A percentile compares a stretch with the other conserved stretches of the same genome.
These are phyloP conservation scores for Bellardia bayeri DNA, from an alignment of 2,888 invertebrate genomes.

Conservation along the genomic window DNA sequence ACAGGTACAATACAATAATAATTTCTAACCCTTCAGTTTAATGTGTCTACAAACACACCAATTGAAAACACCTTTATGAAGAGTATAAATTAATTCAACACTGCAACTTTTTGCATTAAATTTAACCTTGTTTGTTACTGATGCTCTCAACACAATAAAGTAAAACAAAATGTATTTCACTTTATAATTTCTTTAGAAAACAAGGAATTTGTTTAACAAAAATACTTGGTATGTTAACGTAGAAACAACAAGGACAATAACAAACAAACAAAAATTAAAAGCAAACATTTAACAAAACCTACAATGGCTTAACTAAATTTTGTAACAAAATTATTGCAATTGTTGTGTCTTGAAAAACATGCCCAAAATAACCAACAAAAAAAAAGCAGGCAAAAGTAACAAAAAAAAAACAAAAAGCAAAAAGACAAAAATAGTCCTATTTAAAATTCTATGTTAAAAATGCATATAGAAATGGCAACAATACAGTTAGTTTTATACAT, in stretches of 20 bases:
- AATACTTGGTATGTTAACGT: conserved; percentile 56
- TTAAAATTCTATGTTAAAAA: conserved; percentile 50
- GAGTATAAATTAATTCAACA: conserved; percentile 41
- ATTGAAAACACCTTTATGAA: conserved; percentile 11
- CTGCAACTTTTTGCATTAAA: neutral
- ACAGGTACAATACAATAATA: neutral
- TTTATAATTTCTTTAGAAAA: conserved; percentile 58
- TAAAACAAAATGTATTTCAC: conserved; percentile 41
- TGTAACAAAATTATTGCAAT: conserved; percentile 72
- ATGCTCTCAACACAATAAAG: conserved; percentile 33
- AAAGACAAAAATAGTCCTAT: conserved; percentile 41
- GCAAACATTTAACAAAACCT: conserved; percentile 51
- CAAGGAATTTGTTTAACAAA: conserved; percentile 59
- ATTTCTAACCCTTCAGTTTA: neutral
- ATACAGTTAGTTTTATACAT: conserved; percentile 21
- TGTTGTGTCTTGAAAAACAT: conserved; percentile 70
- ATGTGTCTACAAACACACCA: neutral
- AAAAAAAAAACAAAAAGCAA: neutral
- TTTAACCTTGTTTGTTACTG: neutral
- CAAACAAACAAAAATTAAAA: conserved; percentile 40
- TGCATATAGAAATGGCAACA: conserved; percentile 38
- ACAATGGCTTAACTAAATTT: conserved; percentile 70
- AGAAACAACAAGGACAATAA: conserved; percentile 39
- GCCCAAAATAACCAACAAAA: conserved; percentile 61
- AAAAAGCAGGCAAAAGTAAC: neutral